A percentile compares a stretch with the other conserved stretches of the same genome.
Conservation (phyloP, 2,797 vertebrate genomes). For the Hydrocynus forskahlii region DNA sequence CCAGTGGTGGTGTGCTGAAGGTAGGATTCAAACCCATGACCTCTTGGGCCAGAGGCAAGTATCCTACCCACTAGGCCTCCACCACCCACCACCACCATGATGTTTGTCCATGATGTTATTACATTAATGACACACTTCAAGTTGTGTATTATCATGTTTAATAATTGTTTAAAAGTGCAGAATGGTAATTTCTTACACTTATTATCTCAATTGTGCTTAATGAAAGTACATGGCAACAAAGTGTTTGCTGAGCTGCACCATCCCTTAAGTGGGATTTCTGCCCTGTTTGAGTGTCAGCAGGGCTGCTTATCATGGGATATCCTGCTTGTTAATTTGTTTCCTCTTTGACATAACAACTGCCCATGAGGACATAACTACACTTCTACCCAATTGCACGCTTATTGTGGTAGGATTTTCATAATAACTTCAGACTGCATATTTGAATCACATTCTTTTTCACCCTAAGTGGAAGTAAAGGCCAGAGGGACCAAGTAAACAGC, state of each 20-base stretch:
- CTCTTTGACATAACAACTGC: slow-evolving; percentile 49
- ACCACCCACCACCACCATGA: too few species aligned
- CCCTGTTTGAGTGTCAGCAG: slow-evolving; percentile 41
- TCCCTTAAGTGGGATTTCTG: slow-evolving; percentile 52
- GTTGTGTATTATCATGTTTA: neutral
- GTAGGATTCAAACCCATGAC: too few species aligned
- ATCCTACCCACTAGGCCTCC: too few species aligned
- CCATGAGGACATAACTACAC: slow-evolving; percentile 25
- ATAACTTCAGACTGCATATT: slow-evolving; percentile 24
- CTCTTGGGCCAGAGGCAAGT: too few species aligned
- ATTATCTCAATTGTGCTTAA: too few species aligned
- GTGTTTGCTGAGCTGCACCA: slow-evolving; percentile 45
- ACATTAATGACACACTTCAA: neutral
- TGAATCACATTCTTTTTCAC: slow-evolving; percentile 2
- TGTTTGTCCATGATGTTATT: neutral
- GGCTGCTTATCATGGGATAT: slow-evolving; percentile 47
- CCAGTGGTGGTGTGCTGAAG: too few species aligned
- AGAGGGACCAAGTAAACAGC: slow-evolving; percentile 29
- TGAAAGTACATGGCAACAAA: neutral
- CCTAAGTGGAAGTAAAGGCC: neutral
- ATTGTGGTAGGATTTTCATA: slow-evolving; percentile 2
- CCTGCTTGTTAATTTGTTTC: slow-evolving; percentile 57
- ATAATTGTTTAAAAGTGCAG: neutral
- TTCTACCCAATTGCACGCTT: slow-evolving; percentile 29
- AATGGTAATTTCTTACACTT: neutral